Base-by-base conservation (phyloP, 2,888 invertebrate species). In the Apamea monoglypha region DNA sequence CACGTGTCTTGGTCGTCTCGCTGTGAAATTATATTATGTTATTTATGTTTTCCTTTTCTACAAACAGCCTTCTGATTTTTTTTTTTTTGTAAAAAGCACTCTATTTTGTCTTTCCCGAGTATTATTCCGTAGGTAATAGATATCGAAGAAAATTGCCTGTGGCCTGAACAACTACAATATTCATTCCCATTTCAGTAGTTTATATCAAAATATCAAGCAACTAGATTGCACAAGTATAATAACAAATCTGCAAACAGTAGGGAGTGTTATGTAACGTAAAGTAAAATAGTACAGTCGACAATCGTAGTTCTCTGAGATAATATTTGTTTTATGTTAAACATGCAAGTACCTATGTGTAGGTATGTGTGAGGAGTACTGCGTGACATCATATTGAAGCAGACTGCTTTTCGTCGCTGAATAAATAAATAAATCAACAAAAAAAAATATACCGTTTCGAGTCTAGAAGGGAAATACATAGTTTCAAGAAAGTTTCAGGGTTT, bases 241-340 rank as follows among this genome's bases (percentile, higher is more conserved):
- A 85, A 44, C 63, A 83, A 72, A 83, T 78, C 72, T 78, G 73
- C 82, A 86, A 89, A 85, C 80, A 82, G 66, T 67, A 80, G 71
- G 29, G 66, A 32, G 59, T 36, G 59, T 88, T 86, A 89, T 81
- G 83, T 90, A 88, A 87, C 64, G 36, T 29, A 40, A 76, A 81
- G 82, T 86, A 83, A 80, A 85, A 80, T 80, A 83, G 61, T 64
- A 76, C 76, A 73, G 78, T 68, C 78, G 73, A 63, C 85, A 77
- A 76, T 81, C 66, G 67, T 67, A 77, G 72, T 74, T 72, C 76
- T 53, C 56, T 79, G 74, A 86, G 84, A 90, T 85, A 90, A 90
- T 87, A 90, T 90, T 90, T 90, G 89, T 81, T 80, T 81, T 73
- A 83, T 82, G 74, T 88, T 84, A 82, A 87, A 87, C 76, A 82